Percentiles rank a stretch among this genome's conserved stretches.
phyloP scores from a whole-genome alignment of 2,888 invertebrate species.

The Drosophila rellima region DNA sequence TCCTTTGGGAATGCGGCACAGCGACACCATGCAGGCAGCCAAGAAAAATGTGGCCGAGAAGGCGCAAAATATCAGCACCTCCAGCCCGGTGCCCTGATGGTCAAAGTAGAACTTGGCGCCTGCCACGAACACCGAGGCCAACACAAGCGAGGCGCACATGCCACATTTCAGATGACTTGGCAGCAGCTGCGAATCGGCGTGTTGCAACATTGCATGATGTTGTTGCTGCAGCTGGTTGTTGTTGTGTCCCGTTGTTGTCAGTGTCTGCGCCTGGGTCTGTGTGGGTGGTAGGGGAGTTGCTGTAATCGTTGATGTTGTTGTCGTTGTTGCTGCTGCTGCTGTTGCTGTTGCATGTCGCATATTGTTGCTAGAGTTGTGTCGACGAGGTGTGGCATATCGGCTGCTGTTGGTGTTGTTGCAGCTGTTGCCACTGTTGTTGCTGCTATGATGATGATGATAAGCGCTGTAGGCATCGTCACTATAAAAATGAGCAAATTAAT shows the following conservation, averaged over 20 bases:
- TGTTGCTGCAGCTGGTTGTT: conserved; percentile 75
- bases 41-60: conserved; percentile 88
- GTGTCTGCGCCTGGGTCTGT: conserved; percentile 43
- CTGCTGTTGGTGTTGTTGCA: conserved; percentile 53
- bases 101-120: conserved; percentile 91
- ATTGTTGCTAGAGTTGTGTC: conserved; percentile 50
- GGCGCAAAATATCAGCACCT: conserved; percentile 89
- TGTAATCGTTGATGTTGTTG: conserved; percentile 57
- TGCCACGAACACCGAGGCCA: conserved; percentile 90
- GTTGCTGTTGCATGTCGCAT: conserved; percentile 41
- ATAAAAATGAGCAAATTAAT: background rate
- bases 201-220: conserved; percentile 66
- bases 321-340: conserved; percentile 40
- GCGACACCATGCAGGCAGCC: conserved; percentile 88
- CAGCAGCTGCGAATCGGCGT: conserved; percentile 78
- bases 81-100: conserved; percentile 88
- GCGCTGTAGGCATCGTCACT: conserved; percentile 69
- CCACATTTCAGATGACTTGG: conserved; percentile 89
- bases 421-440: conserved; percentile 41
- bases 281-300: conserved; percentile 46
- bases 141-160: conserved; percentile 90
- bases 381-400: conserved; percentile 37
- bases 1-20: conserved; percentile 87
- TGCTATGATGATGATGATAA: conserved; percentile 67
- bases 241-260: conserved; percentile 26